Base-by-base conservation (phyloP, 2,113 vertebrate species). In the Antennarius striatus region DNA sequence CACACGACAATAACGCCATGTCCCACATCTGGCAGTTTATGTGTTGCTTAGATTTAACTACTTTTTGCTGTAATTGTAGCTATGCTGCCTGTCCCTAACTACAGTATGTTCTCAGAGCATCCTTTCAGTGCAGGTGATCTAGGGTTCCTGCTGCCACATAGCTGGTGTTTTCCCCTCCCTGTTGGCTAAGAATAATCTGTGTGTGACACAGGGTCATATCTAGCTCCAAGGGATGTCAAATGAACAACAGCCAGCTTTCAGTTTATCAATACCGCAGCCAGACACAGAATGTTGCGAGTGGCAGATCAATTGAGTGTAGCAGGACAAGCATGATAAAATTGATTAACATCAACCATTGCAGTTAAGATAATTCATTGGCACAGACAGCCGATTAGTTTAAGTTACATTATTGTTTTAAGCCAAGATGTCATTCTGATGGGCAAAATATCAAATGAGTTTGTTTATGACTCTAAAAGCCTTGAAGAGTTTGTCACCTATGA, bases 281-380 rank as follows among this genome's bases (percentile, higher is more conserved):
- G 56, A 71, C 62, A 62, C 67, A 67, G 83, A 76, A 72, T 71
- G 79, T 81, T 63, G 64, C 71, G 52, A 82, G 73, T 56, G 58
- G 56, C 51, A 51, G 73, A 82, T 91, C 88, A 77, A 90, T 91
- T 51, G 50, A 13, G 1, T 52, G 63, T 70, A 49, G 49, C 83
- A 73, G 56, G 62, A 76, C 56, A 48, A 54, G 77, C 67, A 4
- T 53, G 61, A 30, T 53, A 2, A 68, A 48, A 90, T 90, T 77
- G 84, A 90, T 88, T 82, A 59, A 42, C 29, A 5, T 58, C 66
- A 51, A 48, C 64, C 65, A 49, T 53, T 47, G 5, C 30, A 17
- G 57, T 69, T 53, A 11, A 45, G 59, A 57, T 85, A 29, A 80
- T 75, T 69, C 63, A 17, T 47, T 69, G 48, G 32, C 78, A 68